Base-by-base conservation (phyloP, 2,888 invertebrate genomes). In the Spodoptera picta region DNA sequence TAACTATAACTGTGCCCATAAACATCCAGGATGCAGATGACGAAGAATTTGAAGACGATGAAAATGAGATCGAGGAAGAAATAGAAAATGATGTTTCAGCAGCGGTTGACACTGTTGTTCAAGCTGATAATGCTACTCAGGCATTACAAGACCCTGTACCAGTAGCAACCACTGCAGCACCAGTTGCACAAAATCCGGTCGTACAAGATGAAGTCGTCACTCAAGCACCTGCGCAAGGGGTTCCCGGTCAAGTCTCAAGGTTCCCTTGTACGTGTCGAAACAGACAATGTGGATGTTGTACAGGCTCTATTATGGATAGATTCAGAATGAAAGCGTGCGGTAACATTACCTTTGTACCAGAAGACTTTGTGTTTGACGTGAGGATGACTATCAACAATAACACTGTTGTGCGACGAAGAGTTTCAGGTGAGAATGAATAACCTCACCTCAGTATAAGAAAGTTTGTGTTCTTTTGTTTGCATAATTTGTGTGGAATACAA, bases 321-420 rank as follows among this genome's bases (percentile, higher is more conserved):
- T 95, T 97, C 78, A 95, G 95, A 70, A 97, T 97, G 92, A 97
- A 96, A 83, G 96, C 97, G 23, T 98, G 98, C 87, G 96, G 97
- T 47, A 97, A 97, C 83, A 94, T 98, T 27, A 96, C 96, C 11
- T 98, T 98, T 84, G 95, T 97, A 23, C 97, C 98, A 0, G 97
- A 98, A 79, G 98, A 98, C 75, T 98, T 98, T 86, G 96, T 97
- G 36, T 97, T 98, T 84, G 97, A 97, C 66, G 95, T 97, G 27
- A 96, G 95, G 75, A 92, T 98, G 87, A 95, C 95, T 57, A 95
- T 97, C 81, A 98, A 98, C 80, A 96, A 97, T 75, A 95, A 96
- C 65, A 95, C 97, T 19, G 94, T 97, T 66, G 96, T 97, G 74
- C 96, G 96, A 53, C 96, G 96, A 66, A 95, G 96, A 77, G 95